These are phyloP conservation scores for Flexamia atlantica DNA, from an alignment of 2,888 invertebrate species.

Conservation along the genomic window DNA sequence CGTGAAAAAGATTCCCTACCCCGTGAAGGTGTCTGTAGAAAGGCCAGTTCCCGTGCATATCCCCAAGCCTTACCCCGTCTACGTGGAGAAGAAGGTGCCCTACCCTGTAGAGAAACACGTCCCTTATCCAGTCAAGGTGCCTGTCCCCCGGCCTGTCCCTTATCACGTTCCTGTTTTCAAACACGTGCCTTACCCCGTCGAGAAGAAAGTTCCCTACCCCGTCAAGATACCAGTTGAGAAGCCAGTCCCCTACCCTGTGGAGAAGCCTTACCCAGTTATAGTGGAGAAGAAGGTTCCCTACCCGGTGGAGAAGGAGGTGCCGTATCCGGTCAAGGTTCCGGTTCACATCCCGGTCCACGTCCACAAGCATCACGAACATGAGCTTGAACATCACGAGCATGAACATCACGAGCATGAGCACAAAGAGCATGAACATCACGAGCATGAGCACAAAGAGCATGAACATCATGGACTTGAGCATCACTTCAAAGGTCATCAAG, in stretches of 20 bases:
- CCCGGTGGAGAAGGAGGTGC: constrained; percentile 66
- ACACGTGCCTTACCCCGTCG: constrained; percentile 65
- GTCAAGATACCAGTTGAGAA: constrained; percentile 67
- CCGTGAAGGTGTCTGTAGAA: constrained; percentile 69
- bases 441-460: no score
- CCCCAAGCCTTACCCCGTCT: constrained; percentile 69
- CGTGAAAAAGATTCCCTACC: constrained; percentile 68
- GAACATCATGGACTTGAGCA: no score
- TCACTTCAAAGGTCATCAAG: no score
- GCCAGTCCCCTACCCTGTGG: constrained; percentile 66
- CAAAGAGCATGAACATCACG: no score
- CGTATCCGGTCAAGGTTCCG: constrained; percentile 58
- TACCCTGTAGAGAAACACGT: constrained; percentile 66
- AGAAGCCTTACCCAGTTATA: constrained; percentile 60
- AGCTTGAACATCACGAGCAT: no score
- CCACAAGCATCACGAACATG: constrained; percentile 70
- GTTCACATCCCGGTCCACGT: constrained; percentile 80
- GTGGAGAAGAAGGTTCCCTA: constrained; percentile 68
- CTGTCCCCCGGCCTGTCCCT: constrained; percentile 64
- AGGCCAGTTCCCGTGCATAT: constrained; percentile 69
- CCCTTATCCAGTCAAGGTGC: constrained; percentile 66
- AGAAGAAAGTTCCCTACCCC: constrained; percentile 59
- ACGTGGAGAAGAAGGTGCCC: constrained; percentile 69
- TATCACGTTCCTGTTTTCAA: constrained; percentile 65
- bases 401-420: no score